These are phyloP conservation scores for Campoplex capitator DNA, from an alignment of 2,888 invertebrate species.

Conservation along the genomic window DNA sequence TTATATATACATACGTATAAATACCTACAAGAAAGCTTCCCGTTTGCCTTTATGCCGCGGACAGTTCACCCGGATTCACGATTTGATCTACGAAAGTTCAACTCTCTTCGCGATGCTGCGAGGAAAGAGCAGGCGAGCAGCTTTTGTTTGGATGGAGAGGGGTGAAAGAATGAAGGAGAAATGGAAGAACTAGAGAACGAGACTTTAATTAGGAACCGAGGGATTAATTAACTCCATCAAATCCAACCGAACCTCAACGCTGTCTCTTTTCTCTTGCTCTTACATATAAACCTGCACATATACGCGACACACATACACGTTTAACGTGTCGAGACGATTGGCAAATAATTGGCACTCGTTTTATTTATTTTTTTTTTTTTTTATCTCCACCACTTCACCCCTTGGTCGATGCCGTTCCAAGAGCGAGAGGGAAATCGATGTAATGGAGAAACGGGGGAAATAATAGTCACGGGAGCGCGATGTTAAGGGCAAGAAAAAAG, in stretches of 20 bases:
- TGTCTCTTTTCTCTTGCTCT: slow-evolving; percentile 4
- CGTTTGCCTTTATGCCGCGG: slow-evolving; percentile 61
- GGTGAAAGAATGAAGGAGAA: slow-evolving; percentile 40
- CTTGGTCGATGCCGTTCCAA: slow-evolving; percentile 8
- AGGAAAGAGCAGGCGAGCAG: slow-evolving; percentile 49
- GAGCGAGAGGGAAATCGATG: slow-evolving; percentile 20
- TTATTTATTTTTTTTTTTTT: slow-evolving; percentile 32
- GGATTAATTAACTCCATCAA: slow-evolving; percentile 81
- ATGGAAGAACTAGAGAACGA: slow-evolving; percentile 71
- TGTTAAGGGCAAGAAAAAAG: neutral
- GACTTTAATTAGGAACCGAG: slow-evolving; percentile 78
- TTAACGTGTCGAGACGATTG: slow-evolving; percentile 65
- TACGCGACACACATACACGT: neutral
- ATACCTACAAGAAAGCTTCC: slow-evolving; percentile 33
- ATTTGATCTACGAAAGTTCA: slow-evolving; percentile 80
- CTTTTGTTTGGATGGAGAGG: slow-evolving; percentile 49
- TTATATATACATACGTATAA: slow-evolving; percentile 28
- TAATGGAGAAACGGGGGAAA: slow-evolving; percentile 28
- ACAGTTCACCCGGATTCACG: slow-evolving; percentile 79
- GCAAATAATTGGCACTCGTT: slow-evolving; percentile 71
- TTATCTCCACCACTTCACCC: slow-evolving; percentile 35
- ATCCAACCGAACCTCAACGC: slow-evolving; percentile 73
- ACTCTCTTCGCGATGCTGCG: slow-evolving; percentile 68
- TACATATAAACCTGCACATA: neutral
- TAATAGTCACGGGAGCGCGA: neutral